Percentiles rank a stretch among this genome's conserved stretches.
phyloP scores from a whole-genome alignment of 2,888 invertebrate genomes.

The Chironomus tentans region DNA sequence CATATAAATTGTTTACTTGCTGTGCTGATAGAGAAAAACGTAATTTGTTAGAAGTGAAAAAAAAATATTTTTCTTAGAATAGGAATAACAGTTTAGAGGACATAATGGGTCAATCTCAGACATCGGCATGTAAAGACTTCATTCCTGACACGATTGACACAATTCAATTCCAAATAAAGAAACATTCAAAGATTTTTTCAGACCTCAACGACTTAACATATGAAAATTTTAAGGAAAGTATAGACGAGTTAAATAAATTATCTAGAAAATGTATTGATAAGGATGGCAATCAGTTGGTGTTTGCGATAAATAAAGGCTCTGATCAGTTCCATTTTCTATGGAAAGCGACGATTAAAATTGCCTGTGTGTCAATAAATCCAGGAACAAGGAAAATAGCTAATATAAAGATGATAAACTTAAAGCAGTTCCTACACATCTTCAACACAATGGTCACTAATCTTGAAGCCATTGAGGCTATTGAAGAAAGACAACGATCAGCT shows the following conservation, averaged over 20 bases:
- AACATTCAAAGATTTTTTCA: constrained; percentile 40
- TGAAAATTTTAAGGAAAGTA: constrained; percentile 49
- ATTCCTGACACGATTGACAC: constrained; percentile 33
- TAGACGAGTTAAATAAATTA: constrained; percentile 53
- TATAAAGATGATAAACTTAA: constrained; percentile 51
- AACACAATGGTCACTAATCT: constrained; percentile 47
- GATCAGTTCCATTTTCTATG: constrained; percentile 56
- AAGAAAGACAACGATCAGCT: constrained; percentile 32
- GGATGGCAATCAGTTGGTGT: constrained; percentile 53
- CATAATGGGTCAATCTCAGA: constrained; percentile 34
- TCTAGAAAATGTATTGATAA: constrained; percentile 51
- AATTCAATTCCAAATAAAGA: constrained; percentile 34
- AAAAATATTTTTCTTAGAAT: neutral
- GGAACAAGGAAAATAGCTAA: constrained; percentile 47
- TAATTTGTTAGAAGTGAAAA: neutral
- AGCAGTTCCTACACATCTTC: constrained; percentile 55
- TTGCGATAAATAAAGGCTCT: constrained; percentile 55
- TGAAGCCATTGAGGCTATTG: constrained; percentile 36
- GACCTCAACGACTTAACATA: constrained; percentile 45
- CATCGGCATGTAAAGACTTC: constrained; percentile 32
- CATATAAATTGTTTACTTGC: neutral
- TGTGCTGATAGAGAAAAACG: neutral
- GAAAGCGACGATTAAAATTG: constrained; percentile 59
- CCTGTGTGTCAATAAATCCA: constrained; percentile 52
- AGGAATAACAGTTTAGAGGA: neutral